Evolutionary conservation across 2,888 invertebrate species (phyloP), one percentile per base, ranked within the genome.

Genomic region (Stenchaetothrips biformis): DNA sequence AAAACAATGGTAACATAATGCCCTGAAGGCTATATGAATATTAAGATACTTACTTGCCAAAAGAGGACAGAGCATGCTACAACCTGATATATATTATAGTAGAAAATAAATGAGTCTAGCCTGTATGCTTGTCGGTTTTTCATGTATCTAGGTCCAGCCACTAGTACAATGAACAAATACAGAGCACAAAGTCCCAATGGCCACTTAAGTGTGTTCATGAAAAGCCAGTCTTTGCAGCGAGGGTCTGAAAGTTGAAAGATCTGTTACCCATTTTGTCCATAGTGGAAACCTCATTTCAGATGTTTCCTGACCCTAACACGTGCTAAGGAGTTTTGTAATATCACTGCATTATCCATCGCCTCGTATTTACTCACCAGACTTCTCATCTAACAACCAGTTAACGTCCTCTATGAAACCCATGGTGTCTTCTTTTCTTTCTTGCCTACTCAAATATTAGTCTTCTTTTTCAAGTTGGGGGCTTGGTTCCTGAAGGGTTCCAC

Each of bases 1-100:
- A 78, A 88, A 87, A 81, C 67, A 74, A 59, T 21, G 47, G 48
- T 47, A n/a, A 80, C 37, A 59, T 53, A 16, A 53, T 18, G 7
- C 0, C 18, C 13, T 13, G 0, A 9, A 79, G 59, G 62, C 62
- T 81, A 13, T n/a, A 47, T 6, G 21, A 62, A n/a, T 47, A 81
- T 16, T 62, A 59, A 82, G 21, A 80, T 25, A 79, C 74, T 48
- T 81, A 80, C 79, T 25, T 25, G 11, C 8, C 25, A 74, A 25
- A 92, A 91, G 74, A 92, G 88, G 82, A 89, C 87, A n/a, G 89
- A 87, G 83, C 93, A 94, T 48, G 92, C 89, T 3, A 90, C 82
- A 18, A 96, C 93, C 90, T 96, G 96, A 79, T 91, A 85, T n/a
- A 94, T 87, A 86, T 97, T 96, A 88, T 96, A 97, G 84, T 90